Conservation (phyloP, 2,888 invertebrate species). For the Julus scandinavius region DNA sequence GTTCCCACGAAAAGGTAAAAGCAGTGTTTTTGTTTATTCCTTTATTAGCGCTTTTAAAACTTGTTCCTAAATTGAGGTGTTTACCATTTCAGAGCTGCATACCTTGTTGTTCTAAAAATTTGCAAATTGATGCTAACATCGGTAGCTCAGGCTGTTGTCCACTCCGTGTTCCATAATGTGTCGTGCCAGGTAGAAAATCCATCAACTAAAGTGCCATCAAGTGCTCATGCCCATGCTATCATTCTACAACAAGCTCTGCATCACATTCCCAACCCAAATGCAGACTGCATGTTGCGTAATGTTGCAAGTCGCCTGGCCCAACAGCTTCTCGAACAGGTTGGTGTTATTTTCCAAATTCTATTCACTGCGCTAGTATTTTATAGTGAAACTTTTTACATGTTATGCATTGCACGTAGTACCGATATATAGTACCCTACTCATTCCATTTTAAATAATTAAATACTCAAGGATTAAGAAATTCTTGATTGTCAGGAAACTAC, state of each 20-base stretch:
- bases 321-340: slow-evolving; percentile 79
- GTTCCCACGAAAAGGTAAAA: slow-evolving; percentile 75
- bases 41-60: not conserved
- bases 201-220: slow-evolving; percentile 66
- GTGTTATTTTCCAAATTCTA: slow-evolving; percentile 56
- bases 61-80: not conserved
- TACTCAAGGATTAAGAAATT: too few relatives aligned
- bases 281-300: slow-evolving; percentile 85
- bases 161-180: slow-evolving; percentile 64
- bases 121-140: slow-evolving; percentile 89
- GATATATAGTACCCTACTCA: too few relatives aligned
- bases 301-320: slow-evolving; percentile 86
- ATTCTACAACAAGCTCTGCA: slow-evolving; percentile 84
- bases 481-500: too few relatives aligned
- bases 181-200: slow-evolving; percentile 72
- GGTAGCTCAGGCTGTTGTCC: slow-evolving; percentile 75
- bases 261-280: slow-evolving; percentile 82
- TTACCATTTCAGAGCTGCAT: slow-evolving; percentile 76
- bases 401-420: too few relatives aligned
- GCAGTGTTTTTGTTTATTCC: not conserved
- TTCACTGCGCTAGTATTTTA: not conserved
- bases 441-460: too few relatives aligned
- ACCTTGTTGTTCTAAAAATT: slow-evolving; percentile 86
- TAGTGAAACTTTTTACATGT: not conserved
- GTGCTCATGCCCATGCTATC: slow-evolving; percentile 67